Conservation (phyloP, 1,140 invertebrate genomes). For the Drosophila repletoides region DNA sequence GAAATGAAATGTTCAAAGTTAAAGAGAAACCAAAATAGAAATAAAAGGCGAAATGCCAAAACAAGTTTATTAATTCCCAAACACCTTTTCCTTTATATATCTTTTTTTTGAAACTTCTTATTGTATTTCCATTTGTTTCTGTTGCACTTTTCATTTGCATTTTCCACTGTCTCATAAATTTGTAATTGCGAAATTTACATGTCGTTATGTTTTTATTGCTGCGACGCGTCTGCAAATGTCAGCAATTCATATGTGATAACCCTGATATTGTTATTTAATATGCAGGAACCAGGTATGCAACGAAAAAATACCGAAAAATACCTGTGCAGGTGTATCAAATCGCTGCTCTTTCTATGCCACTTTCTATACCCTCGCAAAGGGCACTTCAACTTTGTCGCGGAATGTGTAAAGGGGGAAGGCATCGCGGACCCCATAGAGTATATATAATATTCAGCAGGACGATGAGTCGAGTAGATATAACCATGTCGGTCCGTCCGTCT, state of each 20-base stretch:
- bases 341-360: no score
- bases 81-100: no score
- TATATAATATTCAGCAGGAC: no score
- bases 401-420: no score
- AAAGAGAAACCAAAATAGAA: constrained; percentile 7
- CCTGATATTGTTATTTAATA: constrained; percentile 57
- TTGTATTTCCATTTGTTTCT: constrained; percentile 3
- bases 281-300: constrained; percentile 32
- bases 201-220: constrained; percentile 68
- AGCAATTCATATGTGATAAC: constrained; percentile 53
- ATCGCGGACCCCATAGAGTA: no score
- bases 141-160: constrained; percentile 1
- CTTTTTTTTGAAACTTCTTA: no score
- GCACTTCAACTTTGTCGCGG: no score
- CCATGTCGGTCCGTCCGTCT: no score
- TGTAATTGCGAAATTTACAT: constrained; percentile 51
- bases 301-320: no score
- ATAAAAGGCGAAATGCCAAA: constrained; percentile 2
- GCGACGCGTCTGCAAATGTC: constrained; percentile 49
- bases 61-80: constrained; percentile 60
- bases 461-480: no score
- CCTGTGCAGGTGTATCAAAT: no score
- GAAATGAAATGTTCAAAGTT: constrained; percentile 17
- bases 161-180: constrained; percentile 30
- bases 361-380: no score